Base-by-base conservation (phyloP, 2,797 vertebrate genomes). In the Mastacembelus armatus region DNA sequence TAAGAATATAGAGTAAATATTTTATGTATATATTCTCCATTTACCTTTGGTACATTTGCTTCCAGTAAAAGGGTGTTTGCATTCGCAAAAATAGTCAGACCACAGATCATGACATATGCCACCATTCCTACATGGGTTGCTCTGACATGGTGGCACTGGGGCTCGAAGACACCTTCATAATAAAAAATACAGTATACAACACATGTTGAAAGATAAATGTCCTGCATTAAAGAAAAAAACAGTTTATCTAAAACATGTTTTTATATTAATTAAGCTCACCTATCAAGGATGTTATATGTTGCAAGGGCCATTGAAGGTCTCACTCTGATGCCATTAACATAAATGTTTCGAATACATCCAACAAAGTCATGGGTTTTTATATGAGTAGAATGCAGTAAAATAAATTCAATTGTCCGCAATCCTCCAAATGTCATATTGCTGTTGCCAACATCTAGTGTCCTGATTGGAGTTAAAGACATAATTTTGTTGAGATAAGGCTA, bases 341-440 rank as follows among this genome's bases (percentile, higher is more conserved):
- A 47, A 66, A 94, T 49, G 59, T 92, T 93, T 64, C 84, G 84
- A 60, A 95, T 69, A 66, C 94, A 95, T 52, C 94, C 94, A 57
- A 94, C 87, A 85, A 95, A 95, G 79, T 93, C 86, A 52, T 95
- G 92, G 10, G 83, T 88, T 86, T 83, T 84, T 74, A 92, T 89
- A 57, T 91, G 92, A 78, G 36, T 56, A 9, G 88, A 89, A 61
- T 84, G 87, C 60, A 78, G 63, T 27, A 85, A 79, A 63, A 93
- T 80, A 5, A 79, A 77, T 61, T 92, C 88, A 59, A 89, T 70
- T 21, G 82, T 89, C 77, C 85, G 93, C 32, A 93, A 39, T 27
- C 93, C 92, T 67, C 94, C 94, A 51, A 94, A 66, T 6, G 90
- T 93, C 85, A 94, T 75, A 69, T 92, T 92, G 64, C 51, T 89